Percentiles rank a stretch among this genome's conserved stretches.
phyloP scores from a whole-genome alignment of 2,113 vertebrate species.

The Lophius piscatorius region DNA sequence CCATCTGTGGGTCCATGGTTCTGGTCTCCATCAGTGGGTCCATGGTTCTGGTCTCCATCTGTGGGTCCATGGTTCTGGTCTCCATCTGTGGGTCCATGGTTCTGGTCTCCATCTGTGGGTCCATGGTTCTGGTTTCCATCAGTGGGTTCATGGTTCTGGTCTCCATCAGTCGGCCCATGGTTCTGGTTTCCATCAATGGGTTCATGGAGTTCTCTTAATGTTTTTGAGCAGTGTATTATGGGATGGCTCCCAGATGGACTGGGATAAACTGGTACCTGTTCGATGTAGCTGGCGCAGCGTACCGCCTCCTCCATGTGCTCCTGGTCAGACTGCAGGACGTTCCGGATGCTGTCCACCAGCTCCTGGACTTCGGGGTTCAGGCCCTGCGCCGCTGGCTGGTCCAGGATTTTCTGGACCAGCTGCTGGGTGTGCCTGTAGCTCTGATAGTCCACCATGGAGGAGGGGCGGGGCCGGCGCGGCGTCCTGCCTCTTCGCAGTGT shows the following conservation, averaged over 20 bases:
- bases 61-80: no score
- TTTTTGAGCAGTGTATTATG: no score
- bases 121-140: no score
- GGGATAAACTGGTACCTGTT: conserved; percentile 54
- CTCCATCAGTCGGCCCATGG: no score
- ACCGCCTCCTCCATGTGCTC: conserved; percentile 88
- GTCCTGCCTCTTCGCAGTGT: conserved; percentile 65
- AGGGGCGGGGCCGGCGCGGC: conserved; percentile 72
- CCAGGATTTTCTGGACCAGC: conserved; percentile 81
- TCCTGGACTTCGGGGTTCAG: conserved; percentile 82
- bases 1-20: no score
- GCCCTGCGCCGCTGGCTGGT: conserved; percentile 80
- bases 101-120: no score
- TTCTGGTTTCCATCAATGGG: no score
- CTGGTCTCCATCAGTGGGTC: no score
- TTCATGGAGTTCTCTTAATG: no score
- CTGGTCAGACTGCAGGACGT: conserved; percentile 86
- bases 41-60: no score
- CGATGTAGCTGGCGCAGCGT: conserved; percentile 84
- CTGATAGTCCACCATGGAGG: conserved; percentile 84
- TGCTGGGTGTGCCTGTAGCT: conserved; percentile 86
- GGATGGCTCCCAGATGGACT: neutral
- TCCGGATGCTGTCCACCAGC: conserved; percentile 85
- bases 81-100: no score
- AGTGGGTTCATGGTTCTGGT: no score